Percentiles rank a stretch among this genome's conserved stretches.
Conservation (phyloP, 2,888 invertebrate species). For the Drosophila mulleri region DNA sequence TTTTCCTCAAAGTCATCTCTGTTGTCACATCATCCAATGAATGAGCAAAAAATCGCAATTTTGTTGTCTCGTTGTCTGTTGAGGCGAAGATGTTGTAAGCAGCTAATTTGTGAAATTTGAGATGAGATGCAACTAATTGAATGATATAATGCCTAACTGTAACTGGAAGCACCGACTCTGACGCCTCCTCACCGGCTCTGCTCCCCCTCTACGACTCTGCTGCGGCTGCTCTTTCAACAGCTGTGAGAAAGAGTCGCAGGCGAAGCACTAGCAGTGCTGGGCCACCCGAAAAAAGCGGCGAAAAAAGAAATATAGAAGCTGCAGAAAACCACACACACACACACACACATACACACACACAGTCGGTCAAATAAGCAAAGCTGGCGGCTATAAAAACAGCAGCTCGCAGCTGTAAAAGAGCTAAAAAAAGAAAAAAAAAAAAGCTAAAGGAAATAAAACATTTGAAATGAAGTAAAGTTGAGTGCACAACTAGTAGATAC, state of each 20-base stretch:
- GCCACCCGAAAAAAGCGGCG: conserved; percentile 1
- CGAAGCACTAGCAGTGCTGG: conserved; percentile 22
- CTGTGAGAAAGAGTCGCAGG: conserved; percentile 13
- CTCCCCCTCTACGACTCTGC: not conserved
- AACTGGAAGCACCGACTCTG: not conserved
- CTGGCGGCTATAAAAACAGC: conserved; percentile 40
- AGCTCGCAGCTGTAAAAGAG: conserved; percentile 48
- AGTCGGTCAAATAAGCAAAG: not conserved
- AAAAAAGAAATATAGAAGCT: conserved; percentile 7
- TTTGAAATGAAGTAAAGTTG: not conserved
- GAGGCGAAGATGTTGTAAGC: conserved; percentile 31
- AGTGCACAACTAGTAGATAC: conserved; percentile 7
- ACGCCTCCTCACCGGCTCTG: not conserved
- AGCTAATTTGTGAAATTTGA: conserved; percentile 44
- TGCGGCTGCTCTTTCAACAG: conserved; percentile 3
- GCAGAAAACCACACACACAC: conserved; percentile 6
- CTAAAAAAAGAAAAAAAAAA: conserved; percentile 15
- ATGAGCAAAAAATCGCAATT: conserved; percentile 22
- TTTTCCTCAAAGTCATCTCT: conserved; percentile 20
- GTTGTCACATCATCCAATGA: conserved; percentile 32
- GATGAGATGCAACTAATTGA: conserved; percentile 44
- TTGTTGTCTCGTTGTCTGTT: conserved; percentile 10
- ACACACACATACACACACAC: not conserved
- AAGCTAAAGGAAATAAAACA: not conserved
- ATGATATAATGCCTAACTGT: conserved; percentile 36